These are phyloP conservation scores for Protonemura montana DNA, from an alignment of 2,888 invertebrate genomes.

Conservation along the genomic window DNA sequence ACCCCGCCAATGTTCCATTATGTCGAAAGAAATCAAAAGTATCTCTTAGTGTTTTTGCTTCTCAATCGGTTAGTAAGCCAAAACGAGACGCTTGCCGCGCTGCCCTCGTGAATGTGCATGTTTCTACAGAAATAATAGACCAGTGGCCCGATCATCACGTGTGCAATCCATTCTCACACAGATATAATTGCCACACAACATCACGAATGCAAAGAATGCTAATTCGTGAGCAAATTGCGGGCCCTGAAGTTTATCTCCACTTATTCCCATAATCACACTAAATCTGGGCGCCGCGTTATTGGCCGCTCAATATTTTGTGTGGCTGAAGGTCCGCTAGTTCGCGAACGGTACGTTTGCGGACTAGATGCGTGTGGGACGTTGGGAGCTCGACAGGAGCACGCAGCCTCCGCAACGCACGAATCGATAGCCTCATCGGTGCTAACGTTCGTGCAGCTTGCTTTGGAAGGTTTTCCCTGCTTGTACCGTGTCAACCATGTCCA, in stretches of 20 bases:
- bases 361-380: neutral
- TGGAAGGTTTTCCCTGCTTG: too few species aligned
- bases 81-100: neutral
- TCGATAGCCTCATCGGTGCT: neutral
- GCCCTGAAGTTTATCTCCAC: neutral
- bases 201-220: neutral
- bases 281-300: neutral
- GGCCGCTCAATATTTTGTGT: neutral
- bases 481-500: neutral
- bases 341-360: neutral
- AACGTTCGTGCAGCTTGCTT: too few species aligned
- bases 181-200: neutral
- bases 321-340: neutral
- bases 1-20: neutral
- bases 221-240: neutral
- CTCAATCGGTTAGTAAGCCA: neutral
- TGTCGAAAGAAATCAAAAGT: neutral
- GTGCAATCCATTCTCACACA: neutral
- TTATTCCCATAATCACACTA: neutral
- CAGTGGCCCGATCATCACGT: neutral
- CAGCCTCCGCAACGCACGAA: neutral
- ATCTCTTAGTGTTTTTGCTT: neutral
- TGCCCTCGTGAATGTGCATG: neutral
- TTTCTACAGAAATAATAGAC: neutral
- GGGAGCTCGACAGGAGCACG: neutral